A percentile compares a stretch with the other conserved stretches of the same genome.
Conservation (phyloP, 2,113 vertebrate genomes). For the Tiliqua scincoides region DNA sequence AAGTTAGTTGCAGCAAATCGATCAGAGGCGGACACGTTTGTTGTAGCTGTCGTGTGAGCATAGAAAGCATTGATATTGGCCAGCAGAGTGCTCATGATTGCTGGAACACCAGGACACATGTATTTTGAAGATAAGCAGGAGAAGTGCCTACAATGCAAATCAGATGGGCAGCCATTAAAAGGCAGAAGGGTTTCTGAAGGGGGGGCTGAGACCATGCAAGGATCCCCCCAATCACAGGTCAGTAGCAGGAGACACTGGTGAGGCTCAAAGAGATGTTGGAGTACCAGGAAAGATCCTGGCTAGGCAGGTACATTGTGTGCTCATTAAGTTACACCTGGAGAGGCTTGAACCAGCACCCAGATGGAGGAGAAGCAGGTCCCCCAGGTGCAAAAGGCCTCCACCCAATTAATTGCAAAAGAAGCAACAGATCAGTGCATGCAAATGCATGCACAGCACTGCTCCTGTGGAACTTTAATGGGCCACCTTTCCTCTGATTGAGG, state of each 20-base stretch:
- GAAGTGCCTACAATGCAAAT: constrained; percentile 87
- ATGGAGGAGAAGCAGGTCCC: neutral
- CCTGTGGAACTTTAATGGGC: neutral
- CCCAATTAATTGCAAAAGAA: neutral
- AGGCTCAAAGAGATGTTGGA: neutral
- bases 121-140: constrained; percentile 98
- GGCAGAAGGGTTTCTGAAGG: neutral
- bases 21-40: constrained; percentile 96
- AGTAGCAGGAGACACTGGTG: no score
- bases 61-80: constrained; percentile 99
- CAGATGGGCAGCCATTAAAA: constrained; percentile 14
- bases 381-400: no score
- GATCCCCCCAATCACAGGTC: no score
- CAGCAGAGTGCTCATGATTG: constrained; percentile 95
- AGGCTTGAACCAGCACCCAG: no score
- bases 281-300: neutral
- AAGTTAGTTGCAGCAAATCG: constrained; percentile 98
- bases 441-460: neutral
- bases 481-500: no score
- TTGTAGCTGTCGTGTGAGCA: constrained; percentile 93
- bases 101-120: constrained; percentile 96
- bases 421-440: neutral
- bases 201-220: neutral
- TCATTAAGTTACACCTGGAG: no score
- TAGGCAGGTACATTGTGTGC: neutral